These are phyloP conservation scores for Pelodytes ibericus DNA, from an alignment of 2,797 vertebrate genomes.

Conservation along the genomic window DNA sequence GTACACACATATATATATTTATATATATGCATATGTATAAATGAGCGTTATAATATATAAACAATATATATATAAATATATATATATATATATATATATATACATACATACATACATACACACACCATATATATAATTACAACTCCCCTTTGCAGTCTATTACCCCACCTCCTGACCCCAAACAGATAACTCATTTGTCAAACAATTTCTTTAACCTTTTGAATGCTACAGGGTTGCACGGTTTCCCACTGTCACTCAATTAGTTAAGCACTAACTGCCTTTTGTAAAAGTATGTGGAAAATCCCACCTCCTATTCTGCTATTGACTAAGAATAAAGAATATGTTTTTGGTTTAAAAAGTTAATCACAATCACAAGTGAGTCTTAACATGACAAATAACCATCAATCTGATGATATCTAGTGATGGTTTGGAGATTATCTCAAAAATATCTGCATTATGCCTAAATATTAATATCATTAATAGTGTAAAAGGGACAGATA, in stretches of 20 bases:
- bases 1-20: too few species aligned
- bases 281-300: neutral
- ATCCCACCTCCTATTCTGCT: too few species aligned
- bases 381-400: constrained; percentile 21
- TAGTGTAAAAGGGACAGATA: neutral
- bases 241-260: neutral
- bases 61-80: too few species aligned
- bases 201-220: neutral
- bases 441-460: constrained; percentile 11
- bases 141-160: neutral
- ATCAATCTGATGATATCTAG: neutral
- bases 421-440: constrained; percentile 12
- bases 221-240: neutral
- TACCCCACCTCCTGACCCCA: neutral
- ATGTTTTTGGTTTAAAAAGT: neutral
- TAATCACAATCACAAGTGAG: neutral
- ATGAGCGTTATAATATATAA: too few species aligned
- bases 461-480: neutral
- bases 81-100: too few species aligned
- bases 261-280: neutral
- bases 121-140: neutral
- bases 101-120: too few species aligned
- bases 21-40: too few species aligned
- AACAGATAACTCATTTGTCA: neutral
- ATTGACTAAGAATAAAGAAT: neutral